Conservation (phyloP, 2,113 vertebrate genomes). For the Neopipo cinnamomea region DNA sequence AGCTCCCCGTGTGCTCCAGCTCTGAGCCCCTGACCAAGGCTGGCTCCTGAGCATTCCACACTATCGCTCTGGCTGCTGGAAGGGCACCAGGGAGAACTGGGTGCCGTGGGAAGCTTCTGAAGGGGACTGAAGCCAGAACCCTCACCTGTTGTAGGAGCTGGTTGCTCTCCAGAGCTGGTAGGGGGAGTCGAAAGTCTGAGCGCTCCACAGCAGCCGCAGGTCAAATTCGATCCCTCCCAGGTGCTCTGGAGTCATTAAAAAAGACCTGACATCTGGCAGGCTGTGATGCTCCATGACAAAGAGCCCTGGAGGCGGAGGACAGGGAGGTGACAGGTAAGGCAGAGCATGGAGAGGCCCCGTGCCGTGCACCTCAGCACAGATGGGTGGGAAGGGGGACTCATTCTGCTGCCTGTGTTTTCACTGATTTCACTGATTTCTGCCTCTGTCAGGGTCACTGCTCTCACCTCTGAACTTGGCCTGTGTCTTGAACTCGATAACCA, state of each 20-base stretch:
- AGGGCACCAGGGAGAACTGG: fast-evolving
- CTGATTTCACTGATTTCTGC: background rate
- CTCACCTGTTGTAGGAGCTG: slow-evolving; percentile 94
- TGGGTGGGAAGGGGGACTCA: background rate
- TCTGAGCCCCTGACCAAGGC: background rate
- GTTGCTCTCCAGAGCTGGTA: slow-evolving; percentile 97
- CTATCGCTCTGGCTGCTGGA: background rate
- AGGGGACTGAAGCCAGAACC: background rate
- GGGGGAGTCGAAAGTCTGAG: slow-evolving; percentile 94
- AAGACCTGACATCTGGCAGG: slow-evolving; percentile 88
- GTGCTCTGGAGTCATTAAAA: slow-evolving; percentile 89
- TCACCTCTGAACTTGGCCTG: slow-evolving; percentile 97
- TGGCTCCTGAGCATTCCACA: background rate
- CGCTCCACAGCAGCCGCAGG: slow-evolving; percentile 94
- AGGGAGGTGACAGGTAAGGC: background rate
- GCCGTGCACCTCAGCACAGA: fast-evolving
- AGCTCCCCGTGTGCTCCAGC: background rate
- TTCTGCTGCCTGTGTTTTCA: background rate
- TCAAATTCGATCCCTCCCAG: slow-evolving; percentile 94
- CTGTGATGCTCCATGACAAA: slow-evolving; percentile 96
- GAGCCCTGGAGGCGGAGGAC: slow-evolving; percentile 77
- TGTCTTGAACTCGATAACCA: slow-evolving; percentile 98
- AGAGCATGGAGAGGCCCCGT: fast-evolving
- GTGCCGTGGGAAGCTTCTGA: background rate
- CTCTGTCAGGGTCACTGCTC: background rate